Conservation (phyloP, 2,113 vertebrate genomes). For the Elephas maximus region DNA sequence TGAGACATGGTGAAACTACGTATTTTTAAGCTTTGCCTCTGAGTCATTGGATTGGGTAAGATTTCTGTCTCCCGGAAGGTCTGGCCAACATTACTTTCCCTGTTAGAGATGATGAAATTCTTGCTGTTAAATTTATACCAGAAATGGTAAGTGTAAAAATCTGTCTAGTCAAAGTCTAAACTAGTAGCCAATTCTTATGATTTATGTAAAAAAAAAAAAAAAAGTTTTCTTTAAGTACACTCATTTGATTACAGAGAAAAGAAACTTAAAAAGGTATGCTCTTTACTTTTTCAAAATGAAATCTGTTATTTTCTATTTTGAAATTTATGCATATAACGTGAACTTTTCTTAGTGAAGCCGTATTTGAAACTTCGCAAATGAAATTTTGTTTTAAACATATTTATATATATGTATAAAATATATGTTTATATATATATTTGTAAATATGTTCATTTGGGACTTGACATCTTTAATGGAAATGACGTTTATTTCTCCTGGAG, state of each 20-base stretch:
- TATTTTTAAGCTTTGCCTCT: constrained; percentile 65
- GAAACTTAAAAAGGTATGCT: not conserved
- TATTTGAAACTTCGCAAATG: constrained; percentile 30
- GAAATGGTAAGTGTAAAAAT: constrained; percentile 75
- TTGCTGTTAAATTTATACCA: constrained; percentile 68
- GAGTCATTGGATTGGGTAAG: constrained; percentile 51
- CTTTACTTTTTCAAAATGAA: not conserved
- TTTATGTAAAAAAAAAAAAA: constrained; percentile 58
- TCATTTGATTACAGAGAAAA: constrained; percentile 35
- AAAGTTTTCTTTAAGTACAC: not conserved
- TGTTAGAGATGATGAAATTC: constrained; percentile 64
- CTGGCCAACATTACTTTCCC: constrained; percentile 60
- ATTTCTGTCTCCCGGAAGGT: constrained; percentile 47
- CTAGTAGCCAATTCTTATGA: constrained; percentile 59
- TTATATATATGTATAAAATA: not conserved
- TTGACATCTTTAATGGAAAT: constrained; percentile 3
- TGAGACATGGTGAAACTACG: constrained; percentile 49
- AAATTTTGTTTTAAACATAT: not conserved
- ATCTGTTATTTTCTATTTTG: not conserved
- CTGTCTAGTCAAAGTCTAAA: constrained; percentile 53
- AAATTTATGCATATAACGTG: not conserved
- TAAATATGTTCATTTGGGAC: not conserved
- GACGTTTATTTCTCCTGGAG: constrained; percentile 24
- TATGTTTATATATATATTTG: not conserved
- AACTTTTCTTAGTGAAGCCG: not conserved